Percentiles rank a stretch among this genome's conserved stretches.
These are phyloP conservation scores for Plebejus melissa DNA, from an alignment of 2,888 invertebrate species.

Conservation along the genomic window DNA sequence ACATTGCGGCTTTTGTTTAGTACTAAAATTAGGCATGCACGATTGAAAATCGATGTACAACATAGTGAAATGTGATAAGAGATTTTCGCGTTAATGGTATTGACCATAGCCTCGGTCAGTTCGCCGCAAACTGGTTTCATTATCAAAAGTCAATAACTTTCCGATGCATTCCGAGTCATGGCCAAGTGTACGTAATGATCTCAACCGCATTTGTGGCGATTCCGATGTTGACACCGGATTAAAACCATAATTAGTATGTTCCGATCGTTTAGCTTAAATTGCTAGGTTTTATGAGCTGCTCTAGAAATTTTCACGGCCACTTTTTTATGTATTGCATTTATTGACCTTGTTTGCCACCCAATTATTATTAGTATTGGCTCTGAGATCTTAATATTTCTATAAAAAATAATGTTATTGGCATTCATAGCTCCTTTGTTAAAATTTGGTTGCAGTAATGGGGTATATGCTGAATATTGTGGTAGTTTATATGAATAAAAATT, in stretches of 20 bases:
- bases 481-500: no score
- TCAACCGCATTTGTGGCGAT: conserved; percentile 41
- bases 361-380: neutral
- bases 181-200: conserved; percentile 63
- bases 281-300: neutral
- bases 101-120: conserved; percentile 73
- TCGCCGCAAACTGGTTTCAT: conserved; percentile 74
- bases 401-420: neutral
- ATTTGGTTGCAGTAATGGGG: neutral
- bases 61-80: conserved; percentile 37
- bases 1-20: neutral
- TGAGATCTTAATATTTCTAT: neutral
- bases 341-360: neutral
- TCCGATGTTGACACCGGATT: conserved; percentile 27
- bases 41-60: neutral
- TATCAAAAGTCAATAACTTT: conserved; percentile 80
- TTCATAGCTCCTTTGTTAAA: neutral
- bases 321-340: neutral
- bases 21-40: neutral
- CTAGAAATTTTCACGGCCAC: conserved; percentile 1
- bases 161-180: conserved; percentile 74
- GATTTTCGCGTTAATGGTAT: conserved; percentile 40
- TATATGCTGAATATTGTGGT: neutral
- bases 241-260: conserved; percentile 5
- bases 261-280: neutral